These are phyloP conservation scores for Alaudala cheleensis DNA, from an alignment of 2,113 vertebrate species.

Conservation along the genomic window DNA sequence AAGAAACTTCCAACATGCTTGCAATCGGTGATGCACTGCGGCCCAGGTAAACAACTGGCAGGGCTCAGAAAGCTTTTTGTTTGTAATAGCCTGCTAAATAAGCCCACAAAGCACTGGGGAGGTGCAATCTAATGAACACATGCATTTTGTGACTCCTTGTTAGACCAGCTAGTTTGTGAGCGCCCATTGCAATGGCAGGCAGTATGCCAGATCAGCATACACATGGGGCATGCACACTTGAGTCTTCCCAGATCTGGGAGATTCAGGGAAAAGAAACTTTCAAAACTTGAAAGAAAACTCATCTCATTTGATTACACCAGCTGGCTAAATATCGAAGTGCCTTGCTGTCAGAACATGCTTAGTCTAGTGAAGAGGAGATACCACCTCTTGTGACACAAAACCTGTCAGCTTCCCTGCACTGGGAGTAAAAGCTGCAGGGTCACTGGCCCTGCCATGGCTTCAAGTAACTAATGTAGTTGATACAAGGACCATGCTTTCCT, in stretches of 20 bases:
- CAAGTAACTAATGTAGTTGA: not conserved
- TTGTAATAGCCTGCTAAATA: not conserved
- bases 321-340: not conserved
- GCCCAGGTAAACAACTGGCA: not conserved
- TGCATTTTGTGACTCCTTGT: not conserved
- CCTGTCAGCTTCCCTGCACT: not conserved
- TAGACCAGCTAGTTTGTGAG: not conserved
- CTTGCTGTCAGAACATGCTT: not conserved
- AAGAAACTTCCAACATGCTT: not conserved
- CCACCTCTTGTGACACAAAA: not conserved
- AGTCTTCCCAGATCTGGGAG: not conserved
- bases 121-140: not conserved
- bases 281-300: not conserved
- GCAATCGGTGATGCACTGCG: not conserved
- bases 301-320: not conserved
- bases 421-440: not conserved
- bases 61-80: not conserved
- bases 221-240: not conserved
- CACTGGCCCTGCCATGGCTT: not conserved
- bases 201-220: not conserved
- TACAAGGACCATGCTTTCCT: not conserved
- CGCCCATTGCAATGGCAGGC: not conserved
- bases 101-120: not conserved
- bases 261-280: not conserved
- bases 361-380: not conserved